phyloP scores from a whole-genome alignment of 1,140 invertebrate species.

The Polypedilum vanderplanki region DNA sequence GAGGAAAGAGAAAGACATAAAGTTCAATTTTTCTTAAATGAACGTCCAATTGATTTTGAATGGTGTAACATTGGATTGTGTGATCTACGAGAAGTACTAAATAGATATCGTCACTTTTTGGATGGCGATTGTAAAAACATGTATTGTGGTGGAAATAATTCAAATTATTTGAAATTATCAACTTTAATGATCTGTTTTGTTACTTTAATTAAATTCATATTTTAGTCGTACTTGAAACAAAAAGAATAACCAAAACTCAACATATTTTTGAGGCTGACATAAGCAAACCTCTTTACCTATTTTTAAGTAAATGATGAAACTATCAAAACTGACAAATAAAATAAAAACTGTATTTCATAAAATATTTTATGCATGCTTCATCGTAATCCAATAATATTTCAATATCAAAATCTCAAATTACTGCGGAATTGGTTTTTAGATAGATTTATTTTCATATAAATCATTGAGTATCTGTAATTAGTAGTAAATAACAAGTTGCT shows the following conservation, averaged over 20 bases:
- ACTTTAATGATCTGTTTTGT: background rate
- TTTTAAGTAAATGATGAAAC: too few species aligned
- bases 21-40: slow-evolving; percentile 56
- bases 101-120: slow-evolving; percentile 35
- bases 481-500: too few species aligned
- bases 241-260: slow-evolving; percentile 12
- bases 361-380: too few species aligned
- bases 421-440: too few species aligned
- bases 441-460: too few species aligned
- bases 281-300: too few species aligned
- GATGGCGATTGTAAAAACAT: slow-evolving; percentile 38
- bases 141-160: slow-evolving; percentile 36
- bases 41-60: slow-evolving; percentile 51
- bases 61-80: slow-evolving; percentile 56
- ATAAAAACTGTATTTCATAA: too few species aligned
- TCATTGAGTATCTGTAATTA: too few species aligned
- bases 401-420: too few species aligned
- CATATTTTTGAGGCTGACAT: too few species aligned
- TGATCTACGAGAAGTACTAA: slow-evolving; percentile 46
- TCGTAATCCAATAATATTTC: too few species aligned
- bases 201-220: background rate
- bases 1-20: slow-evolving; percentile 48
- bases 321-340: too few species aligned
- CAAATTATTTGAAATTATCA: slow-evolving; percentile 25
- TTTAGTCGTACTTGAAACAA: background rate